Evolutionary conservation across 2,888 invertebrate genomes (phyloP).

Genomic region (Dorcus parallelipipedus): DNA sequence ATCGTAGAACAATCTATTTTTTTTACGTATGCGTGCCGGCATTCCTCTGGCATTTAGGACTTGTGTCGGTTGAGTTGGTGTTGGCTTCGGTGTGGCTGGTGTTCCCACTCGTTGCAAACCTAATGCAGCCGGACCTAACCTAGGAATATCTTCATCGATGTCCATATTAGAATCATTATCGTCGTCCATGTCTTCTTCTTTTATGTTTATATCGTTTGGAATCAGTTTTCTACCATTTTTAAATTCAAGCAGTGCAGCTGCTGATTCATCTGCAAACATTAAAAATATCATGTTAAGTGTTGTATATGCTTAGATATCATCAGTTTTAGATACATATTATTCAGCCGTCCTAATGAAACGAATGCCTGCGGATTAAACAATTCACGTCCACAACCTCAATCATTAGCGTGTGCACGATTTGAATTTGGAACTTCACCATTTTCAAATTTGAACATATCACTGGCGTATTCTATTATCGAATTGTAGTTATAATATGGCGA

Average conservation of each 20-base stretch:
- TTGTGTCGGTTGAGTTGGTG: slow-evolving; percentile 69
- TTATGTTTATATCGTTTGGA: slow-evolving; percentile 41
- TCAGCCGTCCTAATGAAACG: neutral
- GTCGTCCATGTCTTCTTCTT: slow-evolving; percentile 61
- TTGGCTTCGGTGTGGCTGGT: slow-evolving; percentile 67
- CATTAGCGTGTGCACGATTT: slow-evolving; percentile 32
- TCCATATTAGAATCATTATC: slow-evolving; percentile 56
- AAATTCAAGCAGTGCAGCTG: slow-evolving; percentile 54
- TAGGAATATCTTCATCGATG: slow-evolving; percentile 63
- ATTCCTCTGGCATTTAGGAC: slow-evolving; percentile 82
- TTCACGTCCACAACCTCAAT: neutral
- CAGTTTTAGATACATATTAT: neutral
- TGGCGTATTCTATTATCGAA: slow-evolving; percentile 24
- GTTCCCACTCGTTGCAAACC: slow-evolving; percentile 80
- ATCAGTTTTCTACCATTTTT: slow-evolving; percentile 54
- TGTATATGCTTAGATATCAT: neutral
- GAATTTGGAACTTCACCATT: slow-evolving; percentile 46
- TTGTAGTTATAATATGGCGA: neutral
- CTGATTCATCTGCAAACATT: slow-evolving; percentile 52
- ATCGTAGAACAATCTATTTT: slow-evolving; percentile 81
- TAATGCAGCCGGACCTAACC: slow-evolving; percentile 75
- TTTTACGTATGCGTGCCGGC: slow-evolving; percentile 87
- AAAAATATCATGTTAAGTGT: slow-evolving; percentile 4
- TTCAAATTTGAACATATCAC: slow-evolving; percentile 45
- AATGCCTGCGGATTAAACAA: neutral